Conservation (phyloP, 2,888 invertebrate genomes). For the Standfussiana lucernea region DNA sequence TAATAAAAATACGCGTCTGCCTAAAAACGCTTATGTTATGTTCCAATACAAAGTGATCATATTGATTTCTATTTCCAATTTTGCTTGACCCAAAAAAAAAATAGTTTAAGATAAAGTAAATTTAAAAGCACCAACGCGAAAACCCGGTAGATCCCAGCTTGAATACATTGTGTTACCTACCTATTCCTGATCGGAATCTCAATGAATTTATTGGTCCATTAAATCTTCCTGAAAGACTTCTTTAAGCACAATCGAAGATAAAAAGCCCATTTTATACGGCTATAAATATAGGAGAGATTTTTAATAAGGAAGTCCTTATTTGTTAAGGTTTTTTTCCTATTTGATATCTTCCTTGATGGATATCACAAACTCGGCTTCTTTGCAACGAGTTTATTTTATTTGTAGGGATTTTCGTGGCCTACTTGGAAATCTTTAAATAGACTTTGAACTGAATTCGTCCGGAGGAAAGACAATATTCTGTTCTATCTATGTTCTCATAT, state of each 20-base stretch:
- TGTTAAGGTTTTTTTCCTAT: not conserved
- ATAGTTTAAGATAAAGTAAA: constrained; percentile 19
- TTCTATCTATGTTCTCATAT: too few relatives aligned
- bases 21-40: too few relatives aligned
- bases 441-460: not conserved
- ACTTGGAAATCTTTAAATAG: not conserved
- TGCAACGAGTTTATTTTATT: not conserved
- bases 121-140: constrained; percentile 36
- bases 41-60: not conserved
- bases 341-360: not conserved
- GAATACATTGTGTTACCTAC: constrained; percentile 27
- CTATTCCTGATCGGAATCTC: constrained; percentile 24
- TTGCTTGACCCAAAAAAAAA: not conserved
- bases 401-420: not conserved
- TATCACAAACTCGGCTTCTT: not conserved
- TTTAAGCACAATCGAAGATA: constrained; percentile 27
- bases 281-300: not conserved
- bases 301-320: not conserved
- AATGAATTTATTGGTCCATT: constrained; percentile 54
- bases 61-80: constrained; percentile 2
- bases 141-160: constrained; percentile 29
- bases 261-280: too few relatives aligned
- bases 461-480: not conserved
- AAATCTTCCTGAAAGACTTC: constrained; percentile 42
- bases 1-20: not conserved